These are phyloP conservation scores for Paraplagusia blochii DNA, from an alignment of 2,113 vertebrate species.

Conservation along the genomic window DNA sequence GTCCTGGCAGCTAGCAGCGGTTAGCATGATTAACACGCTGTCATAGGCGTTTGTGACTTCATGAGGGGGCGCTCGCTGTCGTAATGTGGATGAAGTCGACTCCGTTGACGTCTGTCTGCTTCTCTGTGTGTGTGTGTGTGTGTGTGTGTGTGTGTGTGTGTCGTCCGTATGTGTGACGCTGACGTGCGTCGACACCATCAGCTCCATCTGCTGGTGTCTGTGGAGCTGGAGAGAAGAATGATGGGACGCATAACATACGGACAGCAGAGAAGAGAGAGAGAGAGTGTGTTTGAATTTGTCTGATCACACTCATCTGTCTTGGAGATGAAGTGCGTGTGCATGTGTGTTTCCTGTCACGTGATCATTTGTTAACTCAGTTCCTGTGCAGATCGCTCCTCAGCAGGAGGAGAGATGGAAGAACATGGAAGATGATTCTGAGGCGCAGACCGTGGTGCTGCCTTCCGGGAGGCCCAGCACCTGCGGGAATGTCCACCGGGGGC, in stretches of 20 bases:
- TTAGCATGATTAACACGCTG: too few species aligned
- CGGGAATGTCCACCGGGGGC: too few species aligned
- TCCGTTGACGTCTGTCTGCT: too few species aligned
- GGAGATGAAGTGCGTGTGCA: slow-evolving; percentile 14
- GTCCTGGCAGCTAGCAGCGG: too few species aligned
- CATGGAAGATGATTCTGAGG: background rate
- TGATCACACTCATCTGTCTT: slow-evolving; percentile 58
- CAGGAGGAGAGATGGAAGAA: slow-evolving; percentile 17
- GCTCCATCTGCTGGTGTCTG: slow-evolving; percentile 50
- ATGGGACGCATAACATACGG: slow-evolving; percentile 38
- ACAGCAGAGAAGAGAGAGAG: slow-evolving; percentile 37
- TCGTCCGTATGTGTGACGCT: slow-evolving; percentile 25
- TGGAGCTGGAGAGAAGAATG: slow-evolving; percentile 20
- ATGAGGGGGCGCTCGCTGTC: background rate
- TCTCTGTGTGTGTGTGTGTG: slow-evolving; percentile 1
- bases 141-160: slow-evolving; percentile 8
- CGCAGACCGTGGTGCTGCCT: too few species aligned
- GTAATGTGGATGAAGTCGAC: too few species aligned
- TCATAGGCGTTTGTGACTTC: background rate
- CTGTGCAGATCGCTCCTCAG: slow-evolving; percentile 29
- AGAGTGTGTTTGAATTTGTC: slow-evolving; percentile 35
- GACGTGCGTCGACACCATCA: slow-evolving; percentile 12
- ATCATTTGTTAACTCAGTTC: slow-evolving; percentile 53
- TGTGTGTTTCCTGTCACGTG: slow-evolving; percentile 34
- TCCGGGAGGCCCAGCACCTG: too few species aligned